phyloP scores from a whole-genome alignment of 2,888 invertebrate species.

The Catonia carolina region DNA sequence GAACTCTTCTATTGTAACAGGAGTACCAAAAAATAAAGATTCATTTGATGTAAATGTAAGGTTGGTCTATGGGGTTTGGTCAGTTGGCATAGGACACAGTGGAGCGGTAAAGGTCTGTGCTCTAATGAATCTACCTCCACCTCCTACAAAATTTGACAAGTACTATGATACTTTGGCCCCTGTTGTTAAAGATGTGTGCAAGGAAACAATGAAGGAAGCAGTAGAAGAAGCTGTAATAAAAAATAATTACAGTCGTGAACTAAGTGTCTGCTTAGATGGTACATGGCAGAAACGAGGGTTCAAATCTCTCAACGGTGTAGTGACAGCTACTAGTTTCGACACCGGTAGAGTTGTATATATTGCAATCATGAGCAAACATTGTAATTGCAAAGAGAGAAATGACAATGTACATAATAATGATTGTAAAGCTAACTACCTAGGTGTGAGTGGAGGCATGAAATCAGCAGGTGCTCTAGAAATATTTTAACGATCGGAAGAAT shows the following conservation, averaged over 20 bases:
- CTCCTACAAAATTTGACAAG: constrained; percentile 1
- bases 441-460: constrained; percentile 17
- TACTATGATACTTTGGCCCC: neutral
- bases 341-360: constrained; percentile 14
- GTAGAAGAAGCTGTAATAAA: constrained; percentile 3
- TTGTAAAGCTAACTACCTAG: constrained; percentile 17
- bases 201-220: constrained; percentile 18
- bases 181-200: constrained; percentile 17
- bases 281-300: constrained; percentile 6
- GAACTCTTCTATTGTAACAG: neutral
- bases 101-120: neutral
- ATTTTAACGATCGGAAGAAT: neutral
- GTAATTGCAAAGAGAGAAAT: constrained; percentile 11
- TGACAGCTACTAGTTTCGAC: neutral
- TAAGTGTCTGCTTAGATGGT: neutral
- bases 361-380: constrained; percentile 4
- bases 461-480: neutral
- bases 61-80: neutral
- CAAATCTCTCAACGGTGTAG: constrained; percentile 13
- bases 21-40: neutral
- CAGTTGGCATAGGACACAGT: constrained; percentile 2
- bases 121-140: neutral
- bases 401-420: constrained; percentile 3
- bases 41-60: constrained; percentile 2
- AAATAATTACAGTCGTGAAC: neutral